Evolutionary conservation across 53 echinoderm and acorn worm genomes (phyloP), one percentile per base, ranked within the genome.

Genomic region (Henricia sp.): DNA sequence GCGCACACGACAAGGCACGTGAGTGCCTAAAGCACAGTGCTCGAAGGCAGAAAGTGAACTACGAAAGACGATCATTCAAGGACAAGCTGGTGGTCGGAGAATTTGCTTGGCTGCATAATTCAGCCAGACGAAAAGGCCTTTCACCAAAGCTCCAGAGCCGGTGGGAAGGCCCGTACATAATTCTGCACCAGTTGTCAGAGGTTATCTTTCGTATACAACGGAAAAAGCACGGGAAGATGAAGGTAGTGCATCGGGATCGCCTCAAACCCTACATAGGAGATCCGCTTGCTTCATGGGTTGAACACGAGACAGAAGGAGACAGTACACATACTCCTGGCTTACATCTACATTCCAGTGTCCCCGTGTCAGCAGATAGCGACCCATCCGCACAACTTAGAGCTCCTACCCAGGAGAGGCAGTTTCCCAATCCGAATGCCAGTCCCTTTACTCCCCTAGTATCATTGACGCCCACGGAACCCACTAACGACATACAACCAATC

Each of bases 21-120:
- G n/a, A 35, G 36, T 66, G 66, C 21, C 37, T 66, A 38, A 66
- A 66, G n/a, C 66, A 35, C 5, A 66, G 66, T 35, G 66, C 66
- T 2, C 35, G 36, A 17, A 34, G 66, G 37, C 66, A 66, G 66
- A 66, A 66, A 29, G 21, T 2, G 2, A 16, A 66, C 37, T 66
- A 66, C 66, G 66, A 66, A 36, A 34, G 66, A 17, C 66, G 66
- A n/a, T 34, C 66, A 37, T 1, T 17, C 2, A 35, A 8, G 37
- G 36, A 66, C 37, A 34, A 66, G 36, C 37, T 66, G 37, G 66
- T 36, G 29, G 66, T 35, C 12, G 66, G 66, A 66, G 37, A 34
- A 11, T 66, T 66, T 17, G 66, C n/a, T 5, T 66, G 66, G 66
- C 17, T 66, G n/a, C n/a, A n/a, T n/a, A n/a, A n/a, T n/a, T n/a